A percentile compares a stretch with the other conserved stretches of the same genome.
These are phyloP conservation scores for Gila robusta DNA, from an alignment of 2,797 vertebrate species.

Conservation along the genomic window DNA sequence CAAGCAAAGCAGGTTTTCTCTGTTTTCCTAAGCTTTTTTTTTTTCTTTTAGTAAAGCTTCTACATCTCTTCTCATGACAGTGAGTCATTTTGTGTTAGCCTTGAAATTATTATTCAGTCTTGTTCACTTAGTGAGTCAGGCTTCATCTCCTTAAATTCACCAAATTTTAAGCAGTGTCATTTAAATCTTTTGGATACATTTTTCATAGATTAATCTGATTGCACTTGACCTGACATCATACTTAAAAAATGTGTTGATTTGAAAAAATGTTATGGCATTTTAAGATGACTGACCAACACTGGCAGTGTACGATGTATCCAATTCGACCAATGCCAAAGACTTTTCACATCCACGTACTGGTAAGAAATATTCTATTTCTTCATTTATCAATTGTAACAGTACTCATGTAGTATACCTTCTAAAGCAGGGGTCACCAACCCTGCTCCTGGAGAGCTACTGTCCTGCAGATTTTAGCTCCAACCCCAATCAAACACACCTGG, in stretches of 20 bases:
- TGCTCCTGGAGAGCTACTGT: too few species aligned
- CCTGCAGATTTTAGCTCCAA: too few species aligned
- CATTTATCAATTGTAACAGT: too few species aligned
- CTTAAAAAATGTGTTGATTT: background rate
- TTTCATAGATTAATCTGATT: background rate
- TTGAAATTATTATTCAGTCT: background rate
- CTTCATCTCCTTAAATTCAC: background rate
- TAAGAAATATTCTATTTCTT: too few species aligned
- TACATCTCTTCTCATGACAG: background rate
- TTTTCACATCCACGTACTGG: too few species aligned
- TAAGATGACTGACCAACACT: background rate
- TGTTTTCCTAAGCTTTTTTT: background rate
- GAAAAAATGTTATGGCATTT: background rate
- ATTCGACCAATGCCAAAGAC: too few species aligned
- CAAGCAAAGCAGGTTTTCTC: constrained; percentile 33
- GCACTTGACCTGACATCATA: background rate
- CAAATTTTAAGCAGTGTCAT: too few species aligned
- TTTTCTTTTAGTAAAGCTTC: background rate
- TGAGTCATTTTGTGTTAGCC: constrained; percentile 7
- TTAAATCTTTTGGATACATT: background rate
- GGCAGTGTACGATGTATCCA: background rate
- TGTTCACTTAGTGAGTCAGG: background rate
- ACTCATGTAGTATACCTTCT: too few species aligned
- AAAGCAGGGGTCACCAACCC: too few species aligned
- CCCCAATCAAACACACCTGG: too few species aligned